These are phyloP conservation scores for Mamestra brassicae DNA, from an alignment of 2,888 invertebrate species.

Conservation along the genomic window DNA sequence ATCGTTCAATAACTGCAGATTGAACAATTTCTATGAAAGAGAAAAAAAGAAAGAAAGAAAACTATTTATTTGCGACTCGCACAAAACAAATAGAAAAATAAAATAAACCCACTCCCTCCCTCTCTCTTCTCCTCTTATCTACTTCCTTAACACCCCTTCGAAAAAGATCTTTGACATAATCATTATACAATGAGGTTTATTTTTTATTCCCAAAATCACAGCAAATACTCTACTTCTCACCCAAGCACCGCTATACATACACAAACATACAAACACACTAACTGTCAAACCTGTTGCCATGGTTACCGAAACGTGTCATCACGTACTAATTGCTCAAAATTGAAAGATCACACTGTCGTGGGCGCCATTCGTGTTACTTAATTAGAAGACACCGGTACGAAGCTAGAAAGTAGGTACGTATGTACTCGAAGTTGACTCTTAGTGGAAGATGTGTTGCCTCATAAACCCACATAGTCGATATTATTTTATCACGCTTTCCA, in stretches of 20 bases:
- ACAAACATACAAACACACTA: slow-evolving; percentile 3
- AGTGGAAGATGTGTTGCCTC: slow-evolving; percentile 7
- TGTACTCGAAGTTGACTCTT: slow-evolving; percentile 21
- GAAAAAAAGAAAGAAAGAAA: no score
- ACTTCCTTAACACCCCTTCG: no score
- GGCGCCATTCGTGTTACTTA: slow-evolving; percentile 31
- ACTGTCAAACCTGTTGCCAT: slow-evolving; percentile 10
- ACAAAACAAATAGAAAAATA: no score
- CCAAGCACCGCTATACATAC: slow-evolving; percentile 5
- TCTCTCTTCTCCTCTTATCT: no score
- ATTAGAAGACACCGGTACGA: slow-evolving; percentile 41
- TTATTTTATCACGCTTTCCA: no score
- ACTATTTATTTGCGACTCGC: no score
- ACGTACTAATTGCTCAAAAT: slow-evolving; percentile 54
- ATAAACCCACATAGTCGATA: slow-evolving; percentile 16
- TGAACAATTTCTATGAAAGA: no score
- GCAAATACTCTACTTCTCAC: neutral
- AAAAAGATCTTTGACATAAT: no score
- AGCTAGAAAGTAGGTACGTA: slow-evolving; percentile 24
- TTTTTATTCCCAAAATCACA: neutral
- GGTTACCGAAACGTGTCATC: slow-evolving; percentile 43
- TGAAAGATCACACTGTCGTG: slow-evolving; percentile 38
- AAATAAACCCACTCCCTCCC: no score
- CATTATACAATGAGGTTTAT: neutral
- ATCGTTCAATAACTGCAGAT: neutral